Base-by-base conservation (phyloP, 2,888 invertebrate genomes). In the Anagyrus pseudococci region DNA sequence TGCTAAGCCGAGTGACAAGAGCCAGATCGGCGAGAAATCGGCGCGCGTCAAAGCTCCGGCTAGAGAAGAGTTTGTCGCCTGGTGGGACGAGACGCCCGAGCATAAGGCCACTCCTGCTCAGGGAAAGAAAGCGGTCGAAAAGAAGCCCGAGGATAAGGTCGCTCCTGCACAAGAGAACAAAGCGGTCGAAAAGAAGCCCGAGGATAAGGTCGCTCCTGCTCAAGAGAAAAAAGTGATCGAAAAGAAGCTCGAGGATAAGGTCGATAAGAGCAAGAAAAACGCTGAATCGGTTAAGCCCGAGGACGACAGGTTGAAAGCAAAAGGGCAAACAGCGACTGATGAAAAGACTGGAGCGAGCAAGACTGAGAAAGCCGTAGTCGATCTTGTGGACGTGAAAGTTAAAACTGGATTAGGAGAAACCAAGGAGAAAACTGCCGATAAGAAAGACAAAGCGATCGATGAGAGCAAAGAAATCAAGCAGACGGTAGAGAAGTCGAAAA, bases 11-110 rank as follows among this genome's bases (percentile, higher is more conserved):
- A 10, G 29, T 10, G 29, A 29, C 10, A 29, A 7, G 6, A 10
- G 29, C 29, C 29, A 10, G 29, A 29, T 29, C 29, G 29, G 29
- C 10, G 29, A 10, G n/a, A n/a, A n/a, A n/a, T n/a, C n/a, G n/a
- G n/a, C n/a, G n/a, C n/a, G n/a, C n/a, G n/a, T n/a, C n/a, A n/a
- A n/a, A n/a, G n/a, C n/a, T n/a, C n/a, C n/a, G n/a, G 33, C 26
- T 8, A 47, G 15, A 6, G 58, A 62, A 22, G 62, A 58, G 15
- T 62, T 66, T 3, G 53, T 59, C 2, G 26, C 61, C 1, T 65
- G 65, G 65, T 62, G 62, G 65, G 65, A 66, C 19, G 62, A 63
- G 17, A 19, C 41, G 15, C 37, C 41, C 15, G 46, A 25, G 19
- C 26, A 46, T 2, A 52, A 57, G 29, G 4, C 37, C 4, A 25